Evolutionary conservation across 2,113 vertebrate genomes (phyloP).

Genomic region (Malurus alboscapulatus): DNA sequence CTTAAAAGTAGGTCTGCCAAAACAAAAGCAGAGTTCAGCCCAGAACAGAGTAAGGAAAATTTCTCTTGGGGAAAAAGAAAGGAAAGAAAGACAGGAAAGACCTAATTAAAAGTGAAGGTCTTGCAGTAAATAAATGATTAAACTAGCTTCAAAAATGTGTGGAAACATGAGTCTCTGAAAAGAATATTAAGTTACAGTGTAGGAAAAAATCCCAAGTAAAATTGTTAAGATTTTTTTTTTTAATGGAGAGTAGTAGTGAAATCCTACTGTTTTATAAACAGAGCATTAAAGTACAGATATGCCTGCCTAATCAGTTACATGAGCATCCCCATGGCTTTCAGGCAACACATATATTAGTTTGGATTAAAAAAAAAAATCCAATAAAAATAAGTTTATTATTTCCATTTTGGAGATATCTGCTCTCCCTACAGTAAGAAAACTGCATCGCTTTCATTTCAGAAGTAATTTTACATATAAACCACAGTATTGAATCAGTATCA

Average conservation of each 20-base stretch:
- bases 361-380: not conserved
- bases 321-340: not conserved
- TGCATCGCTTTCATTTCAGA: not conserved
- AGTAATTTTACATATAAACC: not conserved
- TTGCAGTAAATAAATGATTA: slow-evolving; percentile 62
- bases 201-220: not conserved
- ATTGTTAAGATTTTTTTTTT: not conserved
- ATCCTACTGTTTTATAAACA: not conserved
- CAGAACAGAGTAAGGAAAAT: not conserved
- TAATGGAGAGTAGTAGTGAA: not conserved
- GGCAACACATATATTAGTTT: not conserved
- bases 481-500: not conserved
- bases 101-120: slow-evolving; percentile 49
- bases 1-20: slow-evolving; percentile 14
- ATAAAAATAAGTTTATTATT: not conserved
- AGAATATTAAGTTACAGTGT: not conserved
- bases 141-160: slow-evolving; percentile 2
- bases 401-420: not conserved
- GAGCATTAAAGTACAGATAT: not conserved
- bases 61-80: slow-evolving; percentile 12
- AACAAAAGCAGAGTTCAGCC: not conserved
- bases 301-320: not conserved
- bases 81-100: slow-evolving; percentile 14
- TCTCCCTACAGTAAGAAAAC: not conserved
- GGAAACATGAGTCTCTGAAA: slow-evolving; percentile 21